Conservation (phyloP, 2,888 invertebrate genomes). For the Galerucella calmariensis region DNA sequence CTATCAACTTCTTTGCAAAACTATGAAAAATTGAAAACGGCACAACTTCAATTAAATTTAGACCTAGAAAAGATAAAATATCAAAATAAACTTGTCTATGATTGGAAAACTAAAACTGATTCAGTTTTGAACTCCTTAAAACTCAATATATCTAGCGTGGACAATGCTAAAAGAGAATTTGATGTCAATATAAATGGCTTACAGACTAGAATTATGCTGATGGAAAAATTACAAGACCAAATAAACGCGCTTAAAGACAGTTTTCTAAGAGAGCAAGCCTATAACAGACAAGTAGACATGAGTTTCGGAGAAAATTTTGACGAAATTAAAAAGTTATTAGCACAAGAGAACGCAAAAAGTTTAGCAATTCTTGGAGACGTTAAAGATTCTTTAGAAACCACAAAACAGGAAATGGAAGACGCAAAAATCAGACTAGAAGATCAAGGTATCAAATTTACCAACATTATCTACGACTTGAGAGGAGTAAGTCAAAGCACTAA, state of each 20-base stretch:
- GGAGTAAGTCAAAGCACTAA: slow-evolving; percentile 66
- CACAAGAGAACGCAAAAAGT: slow-evolving; percentile 61
- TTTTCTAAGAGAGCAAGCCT: slow-evolving; percentile 55
- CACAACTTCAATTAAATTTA: slow-evolving; percentile 43
- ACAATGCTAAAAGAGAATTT: slow-evolving; percentile 49
- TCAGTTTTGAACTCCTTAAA: slow-evolving; percentile 66
- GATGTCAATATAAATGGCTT: slow-evolving; percentile 47
- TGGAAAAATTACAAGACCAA: slow-evolving; percentile 55
- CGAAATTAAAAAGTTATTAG: slow-evolving; percentile 59
- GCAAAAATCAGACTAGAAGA: slow-evolving; percentile 59
- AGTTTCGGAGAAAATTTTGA: slow-evolving; percentile 52
- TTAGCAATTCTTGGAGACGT: slow-evolving; percentile 63
- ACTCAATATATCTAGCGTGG: slow-evolving; percentile 51
- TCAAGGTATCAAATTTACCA: slow-evolving; percentile 64
- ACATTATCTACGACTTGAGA: slow-evolving; percentile 66
- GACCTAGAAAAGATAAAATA: slow-evolving; percentile 56
- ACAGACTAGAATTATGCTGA: slow-evolving; percentile 49
- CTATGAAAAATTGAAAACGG: slow-evolving; percentile 42
- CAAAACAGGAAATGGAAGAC: slow-evolving; percentile 51
- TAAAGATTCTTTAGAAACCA: slow-evolving; percentile 55
- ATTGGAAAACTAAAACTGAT: slow-evolving; percentile 68
- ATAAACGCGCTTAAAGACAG: slow-evolving; percentile 53
- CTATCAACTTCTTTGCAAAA: slow-evolving; percentile 7
- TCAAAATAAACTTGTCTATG: slow-evolving; percentile 65
- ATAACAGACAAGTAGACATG: slow-evolving; percentile 51